Evolutionary conservation across 2,888 invertebrate genomes (phyloP), one percentile per base, ranked within the genome.

Genomic region (Melinaea menophilus): DNA sequence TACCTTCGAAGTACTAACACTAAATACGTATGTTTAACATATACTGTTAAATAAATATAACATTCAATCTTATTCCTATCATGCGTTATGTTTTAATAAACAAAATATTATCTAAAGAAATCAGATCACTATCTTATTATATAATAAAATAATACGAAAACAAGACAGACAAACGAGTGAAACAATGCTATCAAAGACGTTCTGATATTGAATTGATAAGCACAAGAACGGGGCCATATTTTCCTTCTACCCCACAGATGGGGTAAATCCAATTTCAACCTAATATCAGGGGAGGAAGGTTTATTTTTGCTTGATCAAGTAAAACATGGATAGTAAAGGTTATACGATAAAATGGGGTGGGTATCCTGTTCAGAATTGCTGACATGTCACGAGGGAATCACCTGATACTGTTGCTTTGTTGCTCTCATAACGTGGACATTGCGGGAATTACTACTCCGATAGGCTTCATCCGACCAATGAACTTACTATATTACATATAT

Each of bases 311-410:
- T 41, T 35, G 41, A 41, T 22, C 4, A 51, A n/a, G 5, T 51
- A 11, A 55, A 4, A 54, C 48, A 11, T 58, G 22, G 34, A 7
- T 33, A 35, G 41, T 56, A 11, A 59, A 63, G 22, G 33, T 69
- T 71, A 75, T 65, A 75, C 83, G 85, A 85, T 85, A 86, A 86
- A 85, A 86, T 70, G 82, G 82, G 88, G 84, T 81, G 84, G 86
- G 82, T 81, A 84, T 87, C 72, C 66, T 71, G 72, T 65, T 86
- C 80, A 77, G 79, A 87, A 87, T 87, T 83, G 88, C 88, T 88
- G 88, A 88, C 88, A 85, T 84, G 84, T 85, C 84, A 85, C 82
- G 81, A 79, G 79, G 72, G 82, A 82, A 85, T 87, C 84, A 88
- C 88, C 88, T 88, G 88, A 86, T 79, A 77, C 75, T 71, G 80